These are phyloP conservation scores for Odocoileus virginianus DNA, from an alignment of 2,113 vertebrate genomes.

Conservation along the genomic window DNA sequence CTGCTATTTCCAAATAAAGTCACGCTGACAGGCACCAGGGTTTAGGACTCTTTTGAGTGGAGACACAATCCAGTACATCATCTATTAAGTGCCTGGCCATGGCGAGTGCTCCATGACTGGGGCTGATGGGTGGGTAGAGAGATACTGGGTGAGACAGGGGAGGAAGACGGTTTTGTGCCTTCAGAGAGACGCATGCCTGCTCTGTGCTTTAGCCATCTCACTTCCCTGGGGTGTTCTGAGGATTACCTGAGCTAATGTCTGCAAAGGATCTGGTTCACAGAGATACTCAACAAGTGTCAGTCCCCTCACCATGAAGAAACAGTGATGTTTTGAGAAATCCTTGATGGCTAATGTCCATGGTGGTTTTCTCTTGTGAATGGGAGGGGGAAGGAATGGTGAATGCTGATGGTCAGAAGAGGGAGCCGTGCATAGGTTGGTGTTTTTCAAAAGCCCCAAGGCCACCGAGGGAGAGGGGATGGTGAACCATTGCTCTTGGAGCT, in stretches of 20 bases:
- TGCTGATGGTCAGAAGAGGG: not conserved
- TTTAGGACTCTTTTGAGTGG: not conserved
- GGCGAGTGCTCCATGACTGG: not conserved
- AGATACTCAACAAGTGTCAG: not conserved
- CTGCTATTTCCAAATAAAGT: not conserved
- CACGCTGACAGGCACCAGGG: not conserved
- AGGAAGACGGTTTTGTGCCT: not conserved
- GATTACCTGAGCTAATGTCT: not conserved
- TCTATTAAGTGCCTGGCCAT: not conserved
- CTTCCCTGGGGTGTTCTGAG: not conserved
- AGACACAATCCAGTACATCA: not conserved
- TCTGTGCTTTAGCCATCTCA: not conserved
- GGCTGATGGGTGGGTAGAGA: not conserved
- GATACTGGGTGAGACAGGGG: not conserved
- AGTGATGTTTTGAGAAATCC: not conserved
- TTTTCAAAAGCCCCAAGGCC: constrained; percentile 50
- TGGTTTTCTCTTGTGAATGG: constrained; percentile 25
- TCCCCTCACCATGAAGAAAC: not conserved
- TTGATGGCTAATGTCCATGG: not conserved
- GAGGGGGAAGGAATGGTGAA: constrained; percentile 28
- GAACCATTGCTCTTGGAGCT: constrained; percentile 38
- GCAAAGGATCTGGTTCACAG: not conserved
- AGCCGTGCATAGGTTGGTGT: not conserved
- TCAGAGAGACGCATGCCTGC: not conserved
- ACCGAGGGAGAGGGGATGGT: not conserved